These are phyloP conservation scores for Melanostoma scalare DNA, from an alignment of 2,888 invertebrate genomes.

Conservation along the genomic window DNA sequence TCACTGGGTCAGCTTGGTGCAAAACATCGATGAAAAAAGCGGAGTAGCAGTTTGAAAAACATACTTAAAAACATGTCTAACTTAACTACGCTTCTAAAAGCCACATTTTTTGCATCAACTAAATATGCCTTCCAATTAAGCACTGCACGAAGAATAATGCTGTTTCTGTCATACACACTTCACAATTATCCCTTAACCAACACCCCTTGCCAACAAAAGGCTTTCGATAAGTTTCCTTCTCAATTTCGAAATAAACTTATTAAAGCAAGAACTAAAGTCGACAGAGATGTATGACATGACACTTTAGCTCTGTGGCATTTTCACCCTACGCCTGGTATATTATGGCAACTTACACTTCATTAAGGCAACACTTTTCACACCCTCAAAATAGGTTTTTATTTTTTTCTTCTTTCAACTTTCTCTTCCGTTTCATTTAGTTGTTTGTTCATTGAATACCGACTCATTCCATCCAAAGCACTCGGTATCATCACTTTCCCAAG, in stretches of 20 bases:
- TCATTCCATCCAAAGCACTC: constrained; percentile 6
- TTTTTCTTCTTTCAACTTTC: constrained; percentile 10
- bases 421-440: not conserved
- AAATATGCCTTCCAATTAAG: constrained; percentile 20
- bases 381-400: constrained; percentile 61
- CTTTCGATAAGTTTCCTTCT: not conserved
- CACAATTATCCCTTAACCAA: not conserved
- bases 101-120: no score
- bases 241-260: constrained; percentile 63
- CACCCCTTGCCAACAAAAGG: not conserved
- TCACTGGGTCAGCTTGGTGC: no score
- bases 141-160: constrained; percentile 36
- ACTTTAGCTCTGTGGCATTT: constrained; percentile 41
- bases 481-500: constrained; percentile 65
- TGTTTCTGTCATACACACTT: constrained; percentile 46
- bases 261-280: constrained; percentile 60
- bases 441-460: constrained; percentile 5
- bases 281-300: constrained; percentile 70
- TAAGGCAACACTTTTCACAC: constrained; percentile 71
- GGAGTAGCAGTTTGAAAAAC: no score
- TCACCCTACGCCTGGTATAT: constrained; percentile 19
- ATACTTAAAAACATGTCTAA: no score
- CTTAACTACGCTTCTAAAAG: no score
- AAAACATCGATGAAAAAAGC: no score
- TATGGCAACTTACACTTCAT: constrained; percentile 70